Percentiles rank a stretch among this genome's conserved stretches.
Evolutionary conservation across 2,888 invertebrate species (phyloP).

Genomic region (Rotaria sp.): DNA sequence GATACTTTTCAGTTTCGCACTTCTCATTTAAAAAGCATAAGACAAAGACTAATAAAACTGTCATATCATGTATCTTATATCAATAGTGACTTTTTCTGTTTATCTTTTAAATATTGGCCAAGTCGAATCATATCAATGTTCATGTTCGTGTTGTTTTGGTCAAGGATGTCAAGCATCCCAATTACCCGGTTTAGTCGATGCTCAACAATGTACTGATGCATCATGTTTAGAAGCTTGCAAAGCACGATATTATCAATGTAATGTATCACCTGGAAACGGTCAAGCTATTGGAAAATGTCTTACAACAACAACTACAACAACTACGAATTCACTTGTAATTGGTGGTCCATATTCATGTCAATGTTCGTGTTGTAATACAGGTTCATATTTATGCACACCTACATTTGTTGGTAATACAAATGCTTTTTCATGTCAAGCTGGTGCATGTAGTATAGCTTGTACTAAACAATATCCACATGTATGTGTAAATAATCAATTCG

Average conservation of each 20-base stretch:
- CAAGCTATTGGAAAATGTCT: background rate
- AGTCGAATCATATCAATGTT: background rate
- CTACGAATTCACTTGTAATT: background rate
- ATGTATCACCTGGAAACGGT: background rate
- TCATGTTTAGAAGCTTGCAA: background rate
- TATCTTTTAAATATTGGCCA: background rate
- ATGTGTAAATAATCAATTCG: background rate
- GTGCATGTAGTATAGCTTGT: background rate
- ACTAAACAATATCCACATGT: background rate
- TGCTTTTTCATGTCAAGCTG: background rate
- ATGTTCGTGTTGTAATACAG: background rate
- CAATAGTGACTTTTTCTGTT: background rate
- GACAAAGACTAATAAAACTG: background rate
- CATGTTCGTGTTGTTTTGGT: background rate
- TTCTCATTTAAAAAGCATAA: background rate
- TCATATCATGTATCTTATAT: background rate
- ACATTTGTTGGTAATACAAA: background rate
- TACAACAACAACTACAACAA: background rate
- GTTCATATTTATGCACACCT: background rate
- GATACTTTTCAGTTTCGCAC: background rate
- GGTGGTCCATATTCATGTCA: background rate
- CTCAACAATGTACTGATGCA: background rate
- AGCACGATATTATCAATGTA: background rate
- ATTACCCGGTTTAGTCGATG: background rate
- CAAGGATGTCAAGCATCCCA: background rate